Conservation (phyloP, 2,113 vertebrate genomes). For the Calypte anna region DNA sequence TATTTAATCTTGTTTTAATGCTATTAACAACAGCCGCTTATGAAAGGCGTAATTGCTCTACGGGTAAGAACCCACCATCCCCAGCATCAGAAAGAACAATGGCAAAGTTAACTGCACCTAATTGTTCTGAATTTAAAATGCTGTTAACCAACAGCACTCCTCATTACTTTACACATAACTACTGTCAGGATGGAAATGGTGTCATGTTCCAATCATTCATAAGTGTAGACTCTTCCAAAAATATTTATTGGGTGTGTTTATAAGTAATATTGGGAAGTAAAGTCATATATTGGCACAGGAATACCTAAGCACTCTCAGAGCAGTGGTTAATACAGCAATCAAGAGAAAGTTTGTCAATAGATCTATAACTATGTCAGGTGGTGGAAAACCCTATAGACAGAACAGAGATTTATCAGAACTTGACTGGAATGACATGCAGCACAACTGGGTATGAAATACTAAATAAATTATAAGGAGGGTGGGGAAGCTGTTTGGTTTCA, state of each 20-base stretch:
- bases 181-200: slow-evolving; percentile 55
- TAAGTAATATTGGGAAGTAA: slow-evolving; percentile 17
- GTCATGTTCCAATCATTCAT: slow-evolving; percentile 63
- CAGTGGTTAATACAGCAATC: neutral
- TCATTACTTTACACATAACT: slow-evolving; percentile 66
- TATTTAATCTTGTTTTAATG: slow-evolving; percentile 85
- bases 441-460: neutral
- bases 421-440: neutral
- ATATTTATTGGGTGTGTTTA: neutral
- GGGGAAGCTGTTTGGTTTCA: slow-evolving; percentile 22
- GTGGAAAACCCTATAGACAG: neutral
- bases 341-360: neutral
- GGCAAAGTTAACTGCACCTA: slow-evolving; percentile 74
- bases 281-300: neutral
- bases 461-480: slow-evolving; percentile 56
- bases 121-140: slow-evolving; percentile 73
- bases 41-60: slow-evolving; percentile 74
- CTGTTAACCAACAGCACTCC: slow-evolving; percentile 65
- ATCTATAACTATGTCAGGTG: neutral
- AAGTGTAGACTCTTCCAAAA: slow-evolving; percentile 22
- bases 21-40: slow-evolving; percentile 79
- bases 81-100: slow-evolving; percentile 71
- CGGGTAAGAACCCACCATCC: slow-evolving; percentile 60
- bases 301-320: neutral
- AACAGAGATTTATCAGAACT: slow-evolving; percentile 2